Percentiles rank a stretch among this genome's conserved stretches.
Evolutionary conservation across 2,888 invertebrate genomes (phyloP).

Genomic region (Gibbula magus): DNA sequence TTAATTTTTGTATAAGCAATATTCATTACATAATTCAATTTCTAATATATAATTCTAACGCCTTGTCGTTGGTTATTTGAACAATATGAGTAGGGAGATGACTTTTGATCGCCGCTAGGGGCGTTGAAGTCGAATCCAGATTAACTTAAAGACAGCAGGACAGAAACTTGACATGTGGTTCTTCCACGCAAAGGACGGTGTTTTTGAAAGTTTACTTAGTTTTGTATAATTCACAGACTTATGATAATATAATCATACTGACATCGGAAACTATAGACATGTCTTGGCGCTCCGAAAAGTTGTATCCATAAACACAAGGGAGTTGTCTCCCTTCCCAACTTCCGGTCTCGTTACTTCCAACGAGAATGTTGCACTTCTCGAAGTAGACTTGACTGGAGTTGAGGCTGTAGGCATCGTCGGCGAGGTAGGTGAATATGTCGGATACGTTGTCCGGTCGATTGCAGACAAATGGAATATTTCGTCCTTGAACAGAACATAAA

Average conservation of each 20-base stretch:
- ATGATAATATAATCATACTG: background rate
- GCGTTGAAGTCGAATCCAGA: no score
- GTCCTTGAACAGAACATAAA: background rate
- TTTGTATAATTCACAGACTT: no score
- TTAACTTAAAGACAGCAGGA: no score
- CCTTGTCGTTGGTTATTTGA: no score
- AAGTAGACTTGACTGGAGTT: background rate
- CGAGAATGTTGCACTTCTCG: background rate
- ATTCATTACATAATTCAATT: no score
- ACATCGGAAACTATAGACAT: constrained; percentile 24
- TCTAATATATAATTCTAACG: no score
- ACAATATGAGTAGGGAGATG: no score
- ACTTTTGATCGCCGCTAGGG: no score
- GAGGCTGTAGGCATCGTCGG: background rate
- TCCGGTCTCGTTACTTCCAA: background rate
- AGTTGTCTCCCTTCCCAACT: background rate
- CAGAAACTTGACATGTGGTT: no score
- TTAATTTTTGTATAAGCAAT: no score
- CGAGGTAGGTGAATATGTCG: background rate
- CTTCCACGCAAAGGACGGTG: no score
- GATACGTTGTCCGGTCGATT: background rate
- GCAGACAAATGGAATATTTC: background rate
- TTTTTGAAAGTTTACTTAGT: no score
- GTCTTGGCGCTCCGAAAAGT: background rate
- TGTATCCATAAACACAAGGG: constrained; percentile 13